Percentiles rank a stretch among this genome's conserved stretches.
These are phyloP conservation scores for Odontomachus brunneus DNA, from an alignment of 1,140 invertebrate species.

Conservation along the genomic window DNA sequence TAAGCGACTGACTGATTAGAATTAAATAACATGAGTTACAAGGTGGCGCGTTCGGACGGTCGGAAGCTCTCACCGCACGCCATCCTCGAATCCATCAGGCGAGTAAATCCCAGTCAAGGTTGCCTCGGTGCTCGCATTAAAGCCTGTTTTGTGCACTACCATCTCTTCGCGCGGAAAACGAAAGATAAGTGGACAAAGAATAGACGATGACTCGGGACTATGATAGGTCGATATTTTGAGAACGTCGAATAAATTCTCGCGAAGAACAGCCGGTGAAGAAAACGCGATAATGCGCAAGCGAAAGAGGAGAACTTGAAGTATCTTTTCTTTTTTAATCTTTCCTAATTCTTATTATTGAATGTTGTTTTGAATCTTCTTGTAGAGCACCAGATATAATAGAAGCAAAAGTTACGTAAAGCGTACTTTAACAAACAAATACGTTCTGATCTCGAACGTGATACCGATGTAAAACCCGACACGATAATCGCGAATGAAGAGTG, in stretches of 20 bases:
- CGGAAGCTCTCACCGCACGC: slow-evolving; percentile 69
- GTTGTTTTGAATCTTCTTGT: background rate
- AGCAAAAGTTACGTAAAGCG: background rate
- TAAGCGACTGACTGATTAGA: slow-evolving; percentile 64
- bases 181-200: slow-evolving; percentile 49
- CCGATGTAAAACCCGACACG: too few species aligned
- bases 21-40: slow-evolving; percentile 71
- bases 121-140: slow-evolving; percentile 61
- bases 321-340: too few species aligned
- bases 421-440: background rate
- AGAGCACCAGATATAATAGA: background rate
- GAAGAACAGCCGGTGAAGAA: background rate
- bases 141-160: slow-evolving; percentile 52
- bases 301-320: background rate
- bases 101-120: slow-evolving; percentile 72
- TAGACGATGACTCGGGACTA: slow-evolving; percentile 41
- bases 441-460: too few species aligned
- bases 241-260: slow-evolving; percentile 4
- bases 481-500: too few species aligned
- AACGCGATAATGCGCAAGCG: background rate
- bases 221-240: slow-evolving; percentile 41
- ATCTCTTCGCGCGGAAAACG: slow-evolving; percentile 40
- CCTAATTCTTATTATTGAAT: background rate
- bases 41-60: slow-evolving; percentile 58
- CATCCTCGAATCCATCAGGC: slow-evolving; percentile 76